Conservation (phyloP, 2,797 vertebrate genomes). For the Catharus ustulatus region DNA sequence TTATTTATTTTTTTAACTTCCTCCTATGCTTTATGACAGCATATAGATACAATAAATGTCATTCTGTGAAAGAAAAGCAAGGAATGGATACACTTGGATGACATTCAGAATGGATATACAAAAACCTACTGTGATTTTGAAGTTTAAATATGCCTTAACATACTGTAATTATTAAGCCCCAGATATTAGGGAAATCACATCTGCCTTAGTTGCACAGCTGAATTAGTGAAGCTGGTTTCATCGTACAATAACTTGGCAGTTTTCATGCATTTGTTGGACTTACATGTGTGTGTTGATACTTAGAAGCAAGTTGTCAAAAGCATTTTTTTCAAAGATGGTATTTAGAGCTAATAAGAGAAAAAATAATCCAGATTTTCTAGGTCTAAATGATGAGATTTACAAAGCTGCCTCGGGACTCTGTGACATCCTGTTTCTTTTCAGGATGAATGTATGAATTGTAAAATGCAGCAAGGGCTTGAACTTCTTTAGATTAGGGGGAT, state of each 20-base stretch:
- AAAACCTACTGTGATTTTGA: slow-evolving; percentile 8
- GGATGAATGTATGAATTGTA: background rate
- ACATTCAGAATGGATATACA: background rate
- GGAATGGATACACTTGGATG: background rate
- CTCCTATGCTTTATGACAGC: background rate
- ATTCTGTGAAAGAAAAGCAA: background rate
- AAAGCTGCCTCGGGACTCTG: background rate
- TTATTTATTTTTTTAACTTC: background rate
- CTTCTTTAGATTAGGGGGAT: slow-evolving; percentile 45
- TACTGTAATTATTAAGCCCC: background rate
- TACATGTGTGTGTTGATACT: background rate
- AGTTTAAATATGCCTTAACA: slow-evolving; percentile 31
- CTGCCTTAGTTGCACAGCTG: background rate
- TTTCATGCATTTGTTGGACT: slow-evolving; percentile 41
- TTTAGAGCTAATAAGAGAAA: slow-evolving; percentile 18
- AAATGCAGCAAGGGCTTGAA: slow-evolving; percentile 24
- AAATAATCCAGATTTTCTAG: slow-evolving; percentile 38
- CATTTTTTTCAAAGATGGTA: slow-evolving; percentile 23
- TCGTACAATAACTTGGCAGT: background rate
- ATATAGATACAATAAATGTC: background rate
- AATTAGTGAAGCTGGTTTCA: slow-evolving; percentile 9
- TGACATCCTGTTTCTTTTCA: slow-evolving; percentile 11
- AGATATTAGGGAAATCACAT: slow-evolving; percentile 51
- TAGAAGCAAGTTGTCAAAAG: slow-evolving; percentile 55
- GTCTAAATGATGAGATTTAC: slow-evolving; percentile 17